Base-by-base conservation (phyloP, 2,113 vertebrate genomes). In the Cyanoramphus novaezelandiae region DNA sequence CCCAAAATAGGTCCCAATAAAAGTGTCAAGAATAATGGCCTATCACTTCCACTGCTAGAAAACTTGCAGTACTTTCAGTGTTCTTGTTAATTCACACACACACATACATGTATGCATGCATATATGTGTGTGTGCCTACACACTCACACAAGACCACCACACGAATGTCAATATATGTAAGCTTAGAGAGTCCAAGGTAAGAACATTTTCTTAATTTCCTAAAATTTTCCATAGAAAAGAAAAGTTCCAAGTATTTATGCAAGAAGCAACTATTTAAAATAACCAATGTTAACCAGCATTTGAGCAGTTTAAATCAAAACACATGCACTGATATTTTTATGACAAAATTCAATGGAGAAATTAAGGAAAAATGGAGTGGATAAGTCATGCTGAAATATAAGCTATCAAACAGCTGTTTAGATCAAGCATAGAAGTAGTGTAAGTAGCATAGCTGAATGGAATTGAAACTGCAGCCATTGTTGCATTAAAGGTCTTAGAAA, bases 21-120 rank as follows among this genome's bases (percentile, higher is more conserved):
- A 98, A 97, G 71, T 75, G 88, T 79, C 69, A 37, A 93, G 95
- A 92, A 87, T 95, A 97, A 95, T 62, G 68, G 41, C 39, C 88
- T 69, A 95, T 93, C 77, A n/a, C 65, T 95, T 93, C 74, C 83
- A 81, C 96, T 84, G 41, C 87, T 77, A 29, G 79, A 82, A 93
- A 82, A 50, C 84, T 90, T 84, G 84, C 50, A 11, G 3, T 52
- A n/a, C 68, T 44, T 44, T 84, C 64, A 78, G 82, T 65, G 59
- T 55, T 92, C 50, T 93, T 57, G 2, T 21, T 10, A 74, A 29
- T 13, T 60, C 60, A 72, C 41, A 57, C 70, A 17, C 6, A 29
- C 33, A 31, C 25, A 29, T 13, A 9, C 12, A 11, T 21, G 3
- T 7, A 35, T n/a, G 6, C 37, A 31, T 41, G 8, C 31, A 7